phyloP scores from a whole-genome alignment of 2,113 vertebrate species.

The Fulmarus glacialis region DNA sequence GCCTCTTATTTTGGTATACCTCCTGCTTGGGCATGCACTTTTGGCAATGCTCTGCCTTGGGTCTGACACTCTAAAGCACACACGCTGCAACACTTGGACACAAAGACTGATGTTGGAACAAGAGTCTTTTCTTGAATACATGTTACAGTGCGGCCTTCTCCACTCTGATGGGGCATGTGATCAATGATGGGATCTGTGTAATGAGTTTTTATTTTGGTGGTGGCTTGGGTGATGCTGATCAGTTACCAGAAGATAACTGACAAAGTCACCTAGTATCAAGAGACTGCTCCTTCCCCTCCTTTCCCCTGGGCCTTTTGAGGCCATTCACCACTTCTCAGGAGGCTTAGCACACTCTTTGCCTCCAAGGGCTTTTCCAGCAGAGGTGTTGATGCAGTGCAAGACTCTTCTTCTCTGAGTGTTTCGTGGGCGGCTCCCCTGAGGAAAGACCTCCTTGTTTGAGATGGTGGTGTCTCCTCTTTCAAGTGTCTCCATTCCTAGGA shows the following conservation, averaged over 20 bases:
- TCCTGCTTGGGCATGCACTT: not conserved
- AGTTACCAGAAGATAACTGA: not conserved
- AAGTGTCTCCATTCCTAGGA: not conserved
- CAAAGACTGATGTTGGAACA: not conserved
- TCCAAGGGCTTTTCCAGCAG: not conserved
- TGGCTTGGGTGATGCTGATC: not conserved
- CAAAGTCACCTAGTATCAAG: not conserved
- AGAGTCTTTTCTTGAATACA: not conserved
- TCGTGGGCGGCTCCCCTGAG: rapidly evolving
- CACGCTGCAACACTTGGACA: not conserved
- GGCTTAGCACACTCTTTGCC: not conserved
- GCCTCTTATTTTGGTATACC: not conserved
- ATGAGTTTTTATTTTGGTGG: not conserved
- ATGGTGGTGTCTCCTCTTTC: not conserved
- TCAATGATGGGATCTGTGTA: not conserved
- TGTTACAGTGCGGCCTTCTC: not conserved
- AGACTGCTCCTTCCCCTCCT: not conserved
- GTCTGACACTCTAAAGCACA: not conserved
- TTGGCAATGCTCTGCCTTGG: not conserved
- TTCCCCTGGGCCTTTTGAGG: not conserved
- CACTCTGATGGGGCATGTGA: not conserved
- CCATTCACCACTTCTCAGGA: not conserved
- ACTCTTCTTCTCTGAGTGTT: not conserved
- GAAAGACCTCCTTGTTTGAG: not conserved
- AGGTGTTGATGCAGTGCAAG: not conserved